Evolutionary conservation across 1,140 invertebrate genomes (phyloP), one percentile per base, ranked within the genome.

Genomic region (Musca vetustissima): DNA sequence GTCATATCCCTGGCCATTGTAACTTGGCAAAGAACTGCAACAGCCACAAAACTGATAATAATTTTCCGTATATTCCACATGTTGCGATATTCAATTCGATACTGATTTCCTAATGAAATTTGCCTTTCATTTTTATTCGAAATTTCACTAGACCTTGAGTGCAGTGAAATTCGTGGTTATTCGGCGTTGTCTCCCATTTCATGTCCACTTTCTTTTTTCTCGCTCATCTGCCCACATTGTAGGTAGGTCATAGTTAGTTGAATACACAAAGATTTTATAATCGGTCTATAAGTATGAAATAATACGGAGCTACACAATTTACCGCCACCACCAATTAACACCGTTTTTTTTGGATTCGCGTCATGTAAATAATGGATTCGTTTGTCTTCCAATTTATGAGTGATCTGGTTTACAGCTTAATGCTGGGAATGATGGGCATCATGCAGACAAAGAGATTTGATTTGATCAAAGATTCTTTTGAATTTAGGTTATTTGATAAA

Each of bases 241-340:
- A 43, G 36, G 6, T 43, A 43, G 36, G 36, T 43, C 36, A 43
- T 43, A 43, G 36, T 43, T 43, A 13, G 36, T 43, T 43, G 11
- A 7, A 17, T 61, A 61, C 57, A 61, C 36, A 61, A 61, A 21
- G 57, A 61, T 61, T 61, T 61, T 21, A 32, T 61, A 61, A 61
- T 61, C 32, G 19, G 4, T 9, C 21, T 61, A 11, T 36, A 43
- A 8, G 36, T 43, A 43, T 8, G 36, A 43, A 43, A 43, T 43
- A 13, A 43, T 43, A 43, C 36, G 36, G 13, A 9, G 36, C 36
- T 11, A 13, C 11, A 4, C 28, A 28, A 13, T 13, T 13, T 2
- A 43, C 36, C 11, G 11, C 36, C 36, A 11, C 36, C 36, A 43
- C 36, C 36, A 43, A 43, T 43, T 43, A 11, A 43, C 36, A 43